Evolutionary conservation across 2,888 invertebrate genomes (phyloP), one percentile per base, ranked within the genome.

Genomic region (Pycnomerus fuliginosus): DNA sequence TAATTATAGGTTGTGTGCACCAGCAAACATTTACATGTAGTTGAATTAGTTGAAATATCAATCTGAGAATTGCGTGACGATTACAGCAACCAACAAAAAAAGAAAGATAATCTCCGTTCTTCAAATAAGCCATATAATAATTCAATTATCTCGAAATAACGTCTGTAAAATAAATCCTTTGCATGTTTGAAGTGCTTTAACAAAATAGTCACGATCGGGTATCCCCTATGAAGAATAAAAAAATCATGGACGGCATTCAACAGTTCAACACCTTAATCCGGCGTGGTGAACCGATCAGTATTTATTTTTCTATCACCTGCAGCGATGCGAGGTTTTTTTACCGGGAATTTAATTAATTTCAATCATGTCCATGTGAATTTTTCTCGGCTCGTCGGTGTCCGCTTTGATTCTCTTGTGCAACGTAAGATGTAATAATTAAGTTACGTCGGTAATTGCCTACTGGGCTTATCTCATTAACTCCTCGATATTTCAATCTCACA

Each of bases 111-210:
- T 40, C 31, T 34, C 31, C 13, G 39, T 45, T 45, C 40, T 32
- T 39, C 39, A 39, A 37, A 44, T 39, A 29, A 45, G 31, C 24
- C 34, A 27, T 40, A 58, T 56, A 56, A 56, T 52, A 58, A 56
- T 56, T 58, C 58, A 58, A 58, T 58, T 58, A 55, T 50, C 36
- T 27, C 17, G n/a, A n/a, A n/a, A n/a, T n/a, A n/a, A n/a, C n/a
- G n/a, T n/a, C n/a, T n/a, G n/a, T n/a, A n/a, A n/a, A n/a, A n/a
- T n/a, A n/a, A n/a, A n/a, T n/a, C n/a, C n/a, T n/a, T n/a, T n/a
- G n/a, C n/a, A n/a, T n/a, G n/a, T n/a, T n/a, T n/a, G n/a, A n/a
- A n/a, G n/a, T n/a, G n/a, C n/a, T n/a, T n/a, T n/a, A n/a, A n/a
- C n/a, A n/a, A n/a, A n/a, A n/a, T n/a, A n/a, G n/a, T n/a, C n/a